Percentiles rank a stretch among this genome's conserved stretches.
Evolutionary conservation across 2,888 invertebrate species (phyloP).

Genomic region (Synergus japonicus): DNA sequence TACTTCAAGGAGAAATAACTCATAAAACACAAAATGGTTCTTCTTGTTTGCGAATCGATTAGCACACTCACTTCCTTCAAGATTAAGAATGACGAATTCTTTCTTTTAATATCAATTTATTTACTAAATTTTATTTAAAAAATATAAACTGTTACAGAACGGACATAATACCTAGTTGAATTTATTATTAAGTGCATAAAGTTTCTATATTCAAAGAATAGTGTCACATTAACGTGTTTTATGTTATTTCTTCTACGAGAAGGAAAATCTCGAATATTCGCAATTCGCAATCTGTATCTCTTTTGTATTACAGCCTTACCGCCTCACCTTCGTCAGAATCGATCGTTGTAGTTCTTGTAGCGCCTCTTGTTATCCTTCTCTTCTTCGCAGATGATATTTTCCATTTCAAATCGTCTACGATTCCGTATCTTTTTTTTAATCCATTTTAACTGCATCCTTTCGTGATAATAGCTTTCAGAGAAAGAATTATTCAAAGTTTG

Average conservation of each 20-base stretch:
- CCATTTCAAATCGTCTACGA: too few species aligned
- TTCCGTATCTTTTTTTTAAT: too few species aligned
- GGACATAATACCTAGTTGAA: too few species aligned
- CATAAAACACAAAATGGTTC: slow-evolving; percentile 15
- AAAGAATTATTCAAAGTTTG: background rate
- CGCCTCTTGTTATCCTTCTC: background rate
- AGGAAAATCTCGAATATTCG: slow-evolving; percentile 13
- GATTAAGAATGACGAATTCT: background rate
- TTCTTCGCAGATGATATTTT: background rate
- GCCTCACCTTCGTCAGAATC: slow-evolving; percentile 3
- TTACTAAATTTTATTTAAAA: too few species aligned
- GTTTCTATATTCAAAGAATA: background rate
- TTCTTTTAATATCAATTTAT: too few species aligned
- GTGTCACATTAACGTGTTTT: background rate
- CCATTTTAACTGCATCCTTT: too few species aligned
- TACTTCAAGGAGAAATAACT: slow-evolving; percentile 25
- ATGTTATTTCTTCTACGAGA: background rate
- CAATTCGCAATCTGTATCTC: slow-evolving; percentile 2
- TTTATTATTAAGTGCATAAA: background rate
- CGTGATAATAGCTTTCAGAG: background rate
- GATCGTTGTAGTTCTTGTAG: slow-evolving; percentile 8
- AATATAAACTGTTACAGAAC: too few species aligned
- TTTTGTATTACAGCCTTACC: slow-evolving; percentile 6
- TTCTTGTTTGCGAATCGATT: slow-evolving; percentile 18
- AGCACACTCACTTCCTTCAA: background rate